Conservation (phyloP, 1,140 invertebrate species). For the Mya arenaria region DNA sequence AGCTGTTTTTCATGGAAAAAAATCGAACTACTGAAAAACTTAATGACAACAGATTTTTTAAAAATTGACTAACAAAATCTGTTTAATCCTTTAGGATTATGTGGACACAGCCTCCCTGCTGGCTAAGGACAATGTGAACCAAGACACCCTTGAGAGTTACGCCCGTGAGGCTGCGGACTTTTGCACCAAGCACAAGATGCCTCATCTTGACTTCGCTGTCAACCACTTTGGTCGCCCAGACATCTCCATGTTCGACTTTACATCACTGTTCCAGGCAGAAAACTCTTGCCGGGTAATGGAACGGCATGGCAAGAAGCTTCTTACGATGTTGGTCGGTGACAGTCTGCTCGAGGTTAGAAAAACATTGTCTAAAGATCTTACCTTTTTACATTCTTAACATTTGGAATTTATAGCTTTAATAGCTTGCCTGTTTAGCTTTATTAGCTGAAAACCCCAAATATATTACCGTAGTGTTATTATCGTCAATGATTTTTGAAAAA, state of each 20-base stretch:
- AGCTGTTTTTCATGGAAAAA: too few species aligned
- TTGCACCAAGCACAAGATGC: constrained; percentile 95
- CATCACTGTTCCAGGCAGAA: constrained; percentile 98
- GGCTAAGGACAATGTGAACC: constrained; percentile 94
- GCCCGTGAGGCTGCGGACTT: constrained; percentile 97
- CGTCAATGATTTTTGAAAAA: too few species aligned
- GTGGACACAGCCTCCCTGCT: constrained; percentile 94
- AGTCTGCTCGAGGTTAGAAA: constrained; percentile 93
- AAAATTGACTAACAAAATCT: neutral
- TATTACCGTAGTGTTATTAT: too few species aligned
- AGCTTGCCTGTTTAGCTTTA: too few species aligned
- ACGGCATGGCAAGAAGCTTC: constrained; percentile 88
- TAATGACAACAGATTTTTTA: too few species aligned
- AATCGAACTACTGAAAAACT: too few species aligned
- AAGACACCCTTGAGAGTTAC: constrained; percentile 89
- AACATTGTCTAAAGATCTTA: neutral
- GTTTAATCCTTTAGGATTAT: constrained; percentile 86
- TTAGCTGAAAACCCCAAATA: too few species aligned
- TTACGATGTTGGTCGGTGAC: constrained; percentile 96
- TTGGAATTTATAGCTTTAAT: too few species aligned
- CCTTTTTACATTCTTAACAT: neutral
- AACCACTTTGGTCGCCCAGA: constrained; percentile 99
- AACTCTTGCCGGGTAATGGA: constrained; percentile 93
- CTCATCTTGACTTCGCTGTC: constrained; percentile 95
- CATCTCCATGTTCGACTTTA: constrained; percentile 99